Evolutionary conservation across 2,888 invertebrate species (phyloP), one percentile per base, ranked within the genome.

Genomic region (Rhagophthalmus giganteus): DNA sequence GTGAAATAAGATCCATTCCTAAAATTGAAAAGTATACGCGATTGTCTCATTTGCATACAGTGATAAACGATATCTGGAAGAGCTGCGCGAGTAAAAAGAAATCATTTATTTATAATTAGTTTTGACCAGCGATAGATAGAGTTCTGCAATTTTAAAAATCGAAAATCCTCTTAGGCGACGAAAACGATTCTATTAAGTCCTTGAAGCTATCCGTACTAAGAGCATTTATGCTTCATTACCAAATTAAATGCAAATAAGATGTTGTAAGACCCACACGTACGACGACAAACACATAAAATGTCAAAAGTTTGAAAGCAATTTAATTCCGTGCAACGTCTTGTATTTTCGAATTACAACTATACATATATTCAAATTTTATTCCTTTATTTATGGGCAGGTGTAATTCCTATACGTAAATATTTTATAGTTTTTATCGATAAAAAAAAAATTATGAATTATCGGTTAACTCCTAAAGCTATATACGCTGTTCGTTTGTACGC

Each of bases 371-470:
- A 45, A 45, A 45, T 45, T 45, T 45, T 37, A 45, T 37, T 45
- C 34, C 45, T 37, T 45, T 47, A 47, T 38, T 47, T 47, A 47
- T 39, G 38, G 33, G 39, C 38, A 38, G 32, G 38, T 39, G 47
- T 39, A 47, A 47, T 38, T 47, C 39, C 32, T 39, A 32, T 39
- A 47, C 38, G 47, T 47, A 47, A 47, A 47, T 39, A 39, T 38
- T 47, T 38, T 47, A 47, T 37, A 15, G 27, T 38, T 47, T 47
- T 47, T 47, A 47, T 47, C 39, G 38, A 12, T 8, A n/a, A 39
- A 47, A 39, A 45, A n/a, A n/a, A 47, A 47, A 45, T 25, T 33
- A 47, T 47, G 47, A 47, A 24, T 47, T 47, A 47, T 47, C 39
- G 33, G 39, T 39, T 26, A 47, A 39, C 47, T 14, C 24, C 13